Evolutionary conservation across 2,888 invertebrate genomes (phyloP), one percentile per base, ranked within the genome.

Genomic region (Hypena proboscidalis): DNA sequence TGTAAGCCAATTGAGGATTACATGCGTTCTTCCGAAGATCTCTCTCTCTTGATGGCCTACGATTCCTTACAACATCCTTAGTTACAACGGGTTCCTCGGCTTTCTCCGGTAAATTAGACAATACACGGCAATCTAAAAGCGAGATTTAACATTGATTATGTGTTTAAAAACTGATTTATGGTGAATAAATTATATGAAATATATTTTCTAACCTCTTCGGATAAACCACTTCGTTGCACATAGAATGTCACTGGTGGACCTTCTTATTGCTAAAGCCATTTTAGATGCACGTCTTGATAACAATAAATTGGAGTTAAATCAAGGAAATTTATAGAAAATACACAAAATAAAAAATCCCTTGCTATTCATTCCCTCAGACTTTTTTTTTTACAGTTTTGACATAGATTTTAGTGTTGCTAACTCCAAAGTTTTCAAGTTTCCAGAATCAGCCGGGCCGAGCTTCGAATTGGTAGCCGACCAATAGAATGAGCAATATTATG

Each of bases 1-100:
- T 92, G 67, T 93, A 94, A 32, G 94, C 91, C 1, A 92, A 67
- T 0, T 92, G 83, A 6, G 85, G 78, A 46, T 85, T 84, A 8
- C 68, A 61, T 1, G 61, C 65, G 2, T 50, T 68, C 0, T 56
- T 50, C 14, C 68, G 64, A 7, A 80, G n/a, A n/a, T n/a, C n/a
- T n/a, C n/a, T n/a, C n/a, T n/a, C 61, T 2, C 75, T 69, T 1
- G 74, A 58, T 9, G 58, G 34, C 6, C 55, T 68, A 7, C 57
- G 65, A 15, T 60, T 63, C 30, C 60, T 23, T 2, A 8, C 53
- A 9, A 56, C 60, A 27, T 53, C 29, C 1, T 13, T n/a, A 0
- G 21, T 6, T 17, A 11, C 41, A 11, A 46, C 10, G 3, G 40
- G 51, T 30, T 69, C 70, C 40, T 60, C 60, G 1, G 52, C 58